Base-by-base conservation (phyloP, 1,140 invertebrate genomes). In the Euschistus heros region DNA sequence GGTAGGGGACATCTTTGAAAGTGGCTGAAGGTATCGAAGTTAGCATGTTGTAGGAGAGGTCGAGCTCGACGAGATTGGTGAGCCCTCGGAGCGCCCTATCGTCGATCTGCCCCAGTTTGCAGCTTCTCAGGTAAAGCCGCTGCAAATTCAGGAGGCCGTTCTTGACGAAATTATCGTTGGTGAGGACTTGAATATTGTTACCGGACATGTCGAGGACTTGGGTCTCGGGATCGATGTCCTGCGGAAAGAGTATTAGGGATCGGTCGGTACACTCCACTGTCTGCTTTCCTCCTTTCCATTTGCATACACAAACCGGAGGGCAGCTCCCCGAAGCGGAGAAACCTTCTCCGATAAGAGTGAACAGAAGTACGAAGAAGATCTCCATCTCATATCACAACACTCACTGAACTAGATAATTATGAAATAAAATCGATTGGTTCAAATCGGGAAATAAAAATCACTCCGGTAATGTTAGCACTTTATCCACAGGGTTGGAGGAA, bases 281-380 rank as follows among this genome's bases (percentile, higher is more conserved):
- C 71, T 90, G 86, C 78, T 94, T 94, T 66, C 91, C 91, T 71
- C 86, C 84, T 77, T 93, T 92, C 92, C 92, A 94, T 76, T 92
- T 94, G 77, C 91, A 94, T 67, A 81, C 80, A 75, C 92, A 94
- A 70, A 88, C 84, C 24, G 82, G 81, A 52, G 88, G 86, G 71
- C 89, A 92, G 68, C 78, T 79, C 66, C 75, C 79, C 4, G 62
- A 66, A 73, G 74, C 64, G 73, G 64, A 68, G 66, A 65, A 63
- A 27, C 30, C 66, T 57, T 18, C 55, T 17, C 60, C n/a, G 47
- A 66, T 37, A 2, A 50, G n/a, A 14, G 50, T 37, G 62, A 59
- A 62, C 64, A 44, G 61, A 60, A 61, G 30, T 15, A 68, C 22
- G 27, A 47, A 26, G 50, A 64, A 66, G 52, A 60, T 61, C 46